phyloP scores from a whole-genome alignment of 2,113 vertebrate species.

The Oophaga pumilio region DNA sequence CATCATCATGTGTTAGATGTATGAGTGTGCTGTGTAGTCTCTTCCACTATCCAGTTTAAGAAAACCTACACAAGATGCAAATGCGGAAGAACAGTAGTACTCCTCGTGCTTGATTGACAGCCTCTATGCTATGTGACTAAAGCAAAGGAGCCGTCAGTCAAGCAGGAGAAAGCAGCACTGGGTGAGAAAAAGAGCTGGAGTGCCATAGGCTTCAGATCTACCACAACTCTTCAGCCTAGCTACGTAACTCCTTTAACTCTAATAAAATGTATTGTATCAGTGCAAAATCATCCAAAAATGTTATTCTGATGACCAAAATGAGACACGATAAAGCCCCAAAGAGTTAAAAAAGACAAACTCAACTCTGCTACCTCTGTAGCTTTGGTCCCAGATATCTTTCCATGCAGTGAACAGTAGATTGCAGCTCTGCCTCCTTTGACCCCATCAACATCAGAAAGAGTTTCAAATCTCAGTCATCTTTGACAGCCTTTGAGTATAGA shows the following conservation, averaged over 20 bases:
- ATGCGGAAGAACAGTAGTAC: too few relatives aligned
- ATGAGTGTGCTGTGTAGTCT: too few relatives aligned
- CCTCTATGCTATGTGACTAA: too few relatives aligned
- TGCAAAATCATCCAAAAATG: background rate
- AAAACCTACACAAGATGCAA: too few relatives aligned
- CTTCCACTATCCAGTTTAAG: too few relatives aligned
- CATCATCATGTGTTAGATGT: too few relatives aligned
- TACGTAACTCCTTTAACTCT: too few relatives aligned
- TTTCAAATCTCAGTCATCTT: conserved; percentile 83
- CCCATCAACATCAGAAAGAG: conserved; percentile 81
- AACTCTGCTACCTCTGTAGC: conserved; percentile 56
- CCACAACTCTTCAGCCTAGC: background rate
- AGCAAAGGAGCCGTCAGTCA: too few relatives aligned
- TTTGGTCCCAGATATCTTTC: conserved; percentile 66
- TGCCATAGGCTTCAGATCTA: background rate
- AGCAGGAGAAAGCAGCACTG: too few relatives aligned
- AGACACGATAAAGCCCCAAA: background rate
- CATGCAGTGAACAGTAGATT: conserved; percentile 72
- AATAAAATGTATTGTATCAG: background rate
- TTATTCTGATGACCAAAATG: background rate
- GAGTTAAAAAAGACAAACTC: background rate
- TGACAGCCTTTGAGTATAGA: conserved; percentile 84
- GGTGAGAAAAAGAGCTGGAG: too few relatives aligned
- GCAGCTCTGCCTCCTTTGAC: conserved; percentile 76
- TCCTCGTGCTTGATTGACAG: too few relatives aligned